These are phyloP conservation scores for Amphipyra tragopoginis DNA, from an alignment of 2,888 invertebrate genomes.

Conservation along the genomic window DNA sequence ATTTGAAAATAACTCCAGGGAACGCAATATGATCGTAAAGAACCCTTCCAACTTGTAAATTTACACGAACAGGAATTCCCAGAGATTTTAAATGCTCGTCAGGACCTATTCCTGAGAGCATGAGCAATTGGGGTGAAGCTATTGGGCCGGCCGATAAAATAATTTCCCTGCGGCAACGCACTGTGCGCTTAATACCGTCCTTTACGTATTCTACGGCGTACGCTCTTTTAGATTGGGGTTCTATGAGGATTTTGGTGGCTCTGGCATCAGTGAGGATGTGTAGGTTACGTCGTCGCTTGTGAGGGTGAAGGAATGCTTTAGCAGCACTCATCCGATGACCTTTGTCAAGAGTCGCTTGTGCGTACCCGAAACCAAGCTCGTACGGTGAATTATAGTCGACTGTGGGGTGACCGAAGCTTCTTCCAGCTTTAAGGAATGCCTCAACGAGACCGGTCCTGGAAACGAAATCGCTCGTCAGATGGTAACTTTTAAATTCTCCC, in stretches of 20 bases:
- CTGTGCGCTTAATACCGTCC: conserved; percentile 84
- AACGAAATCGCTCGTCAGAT: conserved; percentile 53
- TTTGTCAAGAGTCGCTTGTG: conserved; percentile 87
- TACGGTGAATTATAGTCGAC: conserved; percentile 91
- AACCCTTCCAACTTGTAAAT: conserved; percentile 92
- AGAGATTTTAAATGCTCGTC: conserved; percentile 88
- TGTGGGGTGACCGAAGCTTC: conserved; percentile 88
- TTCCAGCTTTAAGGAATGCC: conserved; percentile 91
- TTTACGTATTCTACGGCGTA: conserved; percentile 92
- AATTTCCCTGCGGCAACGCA: conserved; percentile 93
- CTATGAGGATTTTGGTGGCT: conserved; percentile 81
- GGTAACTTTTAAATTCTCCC: conserved; percentile 18
- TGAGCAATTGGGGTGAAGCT: conserved; percentile 96
- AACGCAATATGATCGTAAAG: conserved; percentile 91
- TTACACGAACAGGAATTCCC: conserved; percentile 90
- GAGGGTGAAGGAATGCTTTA: conserved; percentile 91
- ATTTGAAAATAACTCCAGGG: conserved; percentile 84
- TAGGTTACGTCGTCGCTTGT: conserved; percentile 91
- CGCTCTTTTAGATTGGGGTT: conserved; percentile 91
- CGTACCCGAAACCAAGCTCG: conserved; percentile 90
- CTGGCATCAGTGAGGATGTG: conserved; percentile 82
- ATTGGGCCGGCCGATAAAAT: conserved; percentile 96
- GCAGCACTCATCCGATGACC: conserved; percentile 92
- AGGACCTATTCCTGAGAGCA: conserved; percentile 94
- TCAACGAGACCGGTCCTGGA: conserved; percentile 86